Evolutionary conservation across 2,113 vertebrate genomes (phyloP).

Genomic region (Okapia johnstoni): DNA sequence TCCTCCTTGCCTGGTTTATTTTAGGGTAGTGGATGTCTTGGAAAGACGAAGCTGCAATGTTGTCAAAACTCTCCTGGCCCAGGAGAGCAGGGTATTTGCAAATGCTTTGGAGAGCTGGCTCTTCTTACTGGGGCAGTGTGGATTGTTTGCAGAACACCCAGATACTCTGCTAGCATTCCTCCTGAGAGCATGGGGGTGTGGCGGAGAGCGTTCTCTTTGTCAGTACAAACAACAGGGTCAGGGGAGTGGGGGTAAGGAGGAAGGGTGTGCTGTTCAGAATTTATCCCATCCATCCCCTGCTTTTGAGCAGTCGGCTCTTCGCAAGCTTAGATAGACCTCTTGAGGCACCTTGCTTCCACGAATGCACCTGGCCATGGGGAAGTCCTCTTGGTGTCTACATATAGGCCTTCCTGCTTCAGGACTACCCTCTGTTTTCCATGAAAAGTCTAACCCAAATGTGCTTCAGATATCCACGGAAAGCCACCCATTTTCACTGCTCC

Average conservation of each 20-base stretch:
- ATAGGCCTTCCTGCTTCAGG: background rate
- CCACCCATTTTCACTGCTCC: background rate
- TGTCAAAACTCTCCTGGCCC: background rate
- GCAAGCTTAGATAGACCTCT: background rate
- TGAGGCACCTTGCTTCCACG: background rate
- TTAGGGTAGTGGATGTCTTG: background rate
- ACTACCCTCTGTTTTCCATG: background rate
- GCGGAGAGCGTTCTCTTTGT: background rate
- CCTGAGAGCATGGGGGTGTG: background rate
- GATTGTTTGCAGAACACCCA: slow-evolving; percentile 42
- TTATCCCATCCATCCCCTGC: background rate
- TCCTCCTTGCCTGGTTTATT: background rate
- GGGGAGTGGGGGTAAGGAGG: background rate
- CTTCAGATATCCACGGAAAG: background rate
- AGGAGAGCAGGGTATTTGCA: background rate
- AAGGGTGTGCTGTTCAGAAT: background rate
- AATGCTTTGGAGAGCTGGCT: background rate
- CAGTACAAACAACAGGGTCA: background rate
- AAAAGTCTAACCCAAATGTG: background rate
- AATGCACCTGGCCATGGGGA: background rate
- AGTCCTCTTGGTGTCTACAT: background rate
- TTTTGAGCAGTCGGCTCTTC: background rate
- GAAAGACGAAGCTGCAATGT: background rate
- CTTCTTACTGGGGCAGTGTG: background rate
- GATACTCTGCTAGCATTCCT: background rate